Percentiles rank a stretch among this genome's conserved stretches.
Evolutionary conservation across 2,113 vertebrate genomes (phyloP).

Genomic region (Atherinomorus stipes): DNA sequence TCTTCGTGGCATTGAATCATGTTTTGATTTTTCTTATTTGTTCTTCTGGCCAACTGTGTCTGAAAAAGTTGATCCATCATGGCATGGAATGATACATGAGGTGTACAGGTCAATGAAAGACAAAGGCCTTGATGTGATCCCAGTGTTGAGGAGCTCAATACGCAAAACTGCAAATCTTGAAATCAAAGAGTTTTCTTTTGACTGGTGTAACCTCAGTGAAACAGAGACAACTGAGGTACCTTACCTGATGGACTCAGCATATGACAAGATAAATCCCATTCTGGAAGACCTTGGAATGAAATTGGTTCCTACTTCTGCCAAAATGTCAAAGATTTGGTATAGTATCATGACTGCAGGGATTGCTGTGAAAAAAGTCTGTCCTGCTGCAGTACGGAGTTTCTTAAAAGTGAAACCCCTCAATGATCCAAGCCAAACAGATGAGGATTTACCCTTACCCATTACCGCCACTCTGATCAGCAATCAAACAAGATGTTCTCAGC

Average conservation of each 20-base stretch:
- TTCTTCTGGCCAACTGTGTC: constrained; percentile 78
- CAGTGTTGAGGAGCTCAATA: constrained; percentile 61
- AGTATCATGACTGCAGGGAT: constrained; percentile 75
- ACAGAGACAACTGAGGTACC: constrained; percentile 53
- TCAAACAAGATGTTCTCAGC: constrained; percentile 45
- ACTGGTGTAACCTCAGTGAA: constrained; percentile 68
- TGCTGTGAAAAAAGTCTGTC: constrained; percentile 57
- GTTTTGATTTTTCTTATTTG: constrained; percentile 60
- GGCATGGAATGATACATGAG: constrained; percentile 80
- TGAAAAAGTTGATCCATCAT: constrained; percentile 47
- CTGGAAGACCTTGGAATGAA: constrained; percentile 82
- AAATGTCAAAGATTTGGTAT: constrained; percentile 37
- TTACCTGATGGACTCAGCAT: constrained; percentile 28
- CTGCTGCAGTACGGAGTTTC: constrained; percentile 73
- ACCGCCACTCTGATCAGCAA: constrained; percentile 75
- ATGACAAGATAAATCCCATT: background rate
- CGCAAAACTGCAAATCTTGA: rapidly evolving
- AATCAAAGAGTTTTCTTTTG: constrained; percentile 40
- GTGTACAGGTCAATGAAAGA: constrained; percentile 79
- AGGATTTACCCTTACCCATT: constrained; percentile 76
- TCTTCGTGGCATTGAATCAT: rapidly evolving
- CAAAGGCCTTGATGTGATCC: constrained; percentile 75
- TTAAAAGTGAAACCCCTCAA: constrained; percentile 77
- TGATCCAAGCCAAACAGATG: constrained; percentile 56
- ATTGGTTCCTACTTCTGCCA: constrained; percentile 70